Percentiles rank a stretch among this genome's conserved stretches.
Conservation (phyloP, 2,797 vertebrate species). For the Mergus octosetaceus region DNA sequence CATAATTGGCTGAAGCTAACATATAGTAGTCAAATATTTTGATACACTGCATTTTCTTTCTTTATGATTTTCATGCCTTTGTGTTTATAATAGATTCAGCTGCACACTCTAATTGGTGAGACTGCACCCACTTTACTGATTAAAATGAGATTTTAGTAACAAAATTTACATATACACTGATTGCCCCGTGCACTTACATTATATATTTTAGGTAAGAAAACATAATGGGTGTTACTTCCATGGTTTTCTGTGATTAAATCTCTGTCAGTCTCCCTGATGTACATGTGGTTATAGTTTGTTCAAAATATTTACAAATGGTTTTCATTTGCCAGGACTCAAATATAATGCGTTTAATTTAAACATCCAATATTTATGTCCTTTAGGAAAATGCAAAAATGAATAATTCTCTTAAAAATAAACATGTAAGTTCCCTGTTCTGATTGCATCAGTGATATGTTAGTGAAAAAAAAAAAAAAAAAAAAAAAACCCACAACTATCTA, state of each 20-base stretch:
- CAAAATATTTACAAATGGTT: not conserved
- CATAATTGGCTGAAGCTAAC: conserved; percentile 48
- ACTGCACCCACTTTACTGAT: conserved; percentile 69
- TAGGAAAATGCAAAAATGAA: not conserved
- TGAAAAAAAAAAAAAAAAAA: not conserved
- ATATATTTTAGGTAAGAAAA: not conserved
- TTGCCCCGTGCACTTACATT: conserved; percentile 34
- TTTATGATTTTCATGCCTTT: conserved; percentile 58
- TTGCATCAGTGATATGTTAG: not conserved
- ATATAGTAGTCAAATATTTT: conserved; percentile 56
- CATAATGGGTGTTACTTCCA: not conserved
- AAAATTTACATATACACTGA: conserved; percentile 73
- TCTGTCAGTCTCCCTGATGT: not conserved
- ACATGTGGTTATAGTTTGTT: not conserved
- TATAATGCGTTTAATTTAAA: not conserved
- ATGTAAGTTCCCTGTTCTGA: not conserved
- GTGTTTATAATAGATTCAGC: conserved; percentile 63
- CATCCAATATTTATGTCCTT: not conserved
- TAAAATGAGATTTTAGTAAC: conserved; percentile 74
- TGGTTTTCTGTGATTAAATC: not conserved
- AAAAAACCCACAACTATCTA: not conserved
- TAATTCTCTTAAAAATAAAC: not conserved
- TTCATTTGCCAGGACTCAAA: not conserved
- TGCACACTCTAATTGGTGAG: conserved; percentile 42
- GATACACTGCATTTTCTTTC: conserved; percentile 37